Conservation (phyloP, 2,888 invertebrate genomes). For the Tipula confusa region DNA sequence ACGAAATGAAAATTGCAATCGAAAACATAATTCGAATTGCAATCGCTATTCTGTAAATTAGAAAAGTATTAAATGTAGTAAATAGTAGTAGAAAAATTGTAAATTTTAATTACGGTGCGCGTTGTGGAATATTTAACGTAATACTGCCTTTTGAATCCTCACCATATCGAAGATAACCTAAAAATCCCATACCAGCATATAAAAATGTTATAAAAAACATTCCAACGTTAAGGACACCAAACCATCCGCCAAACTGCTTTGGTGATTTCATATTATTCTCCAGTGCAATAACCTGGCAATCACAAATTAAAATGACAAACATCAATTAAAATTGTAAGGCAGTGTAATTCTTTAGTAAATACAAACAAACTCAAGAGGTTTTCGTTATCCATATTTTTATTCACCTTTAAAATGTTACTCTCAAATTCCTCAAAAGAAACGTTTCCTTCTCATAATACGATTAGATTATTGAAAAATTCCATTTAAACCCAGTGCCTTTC, state of each 20-base stretch:
- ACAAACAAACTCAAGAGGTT: too few species aligned
- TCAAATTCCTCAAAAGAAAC: too few species aligned
- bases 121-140: conserved; percentile 71
- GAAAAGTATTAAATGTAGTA: background rate
- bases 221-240: conserved; percentile 76
- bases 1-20: conserved; percentile 72
- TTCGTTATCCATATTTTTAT: too few species aligned
- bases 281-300: conserved; percentile 74
- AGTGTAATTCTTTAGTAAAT: too few species aligned
- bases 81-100: too few species aligned
- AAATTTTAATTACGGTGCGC: conserved; percentile 49
- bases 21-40: conserved; percentile 60
- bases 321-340: too few species aligned
- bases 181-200: conserved; percentile 74
- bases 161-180: conserved; percentile 81
- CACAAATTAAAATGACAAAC: background rate
- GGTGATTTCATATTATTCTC: conserved; percentile 89
- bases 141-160: conserved; percentile 65
- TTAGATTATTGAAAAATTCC: too few species aligned
- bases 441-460: too few species aligned
- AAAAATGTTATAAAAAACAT: conserved; percentile 72
- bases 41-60: conserved; percentile 63
- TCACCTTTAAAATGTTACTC: too few species aligned
- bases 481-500: too few species aligned
- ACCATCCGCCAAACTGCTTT: conserved; percentile 67